Base-by-base conservation (phyloP, 2,888 invertebrate genomes). In the Luperina nickerlii region DNA sequence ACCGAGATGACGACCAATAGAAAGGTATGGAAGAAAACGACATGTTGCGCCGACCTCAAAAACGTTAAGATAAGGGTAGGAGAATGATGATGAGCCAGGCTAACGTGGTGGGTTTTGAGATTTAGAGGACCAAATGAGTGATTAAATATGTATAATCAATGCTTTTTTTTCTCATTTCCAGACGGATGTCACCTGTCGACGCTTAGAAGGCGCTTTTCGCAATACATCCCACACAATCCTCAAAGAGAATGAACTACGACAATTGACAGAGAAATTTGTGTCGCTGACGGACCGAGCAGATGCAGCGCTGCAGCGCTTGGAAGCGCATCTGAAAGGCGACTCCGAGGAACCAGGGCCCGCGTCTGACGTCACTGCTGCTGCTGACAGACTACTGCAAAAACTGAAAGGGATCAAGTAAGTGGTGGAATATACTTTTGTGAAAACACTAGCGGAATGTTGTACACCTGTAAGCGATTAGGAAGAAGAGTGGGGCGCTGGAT, bases 241-340 rank as follows among this genome's bases (percentile, higher is more conserved):
- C 74, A 96, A 95, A 88, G 96, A 96, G 84, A 93, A 92, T 57
- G 97, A 97, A 87, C 86, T 96, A 48, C 94, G 95, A 77, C 96
- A 95, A 86, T 89, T 97, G 66, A 96, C 96, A 1, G 96, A 97
- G 84, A 97, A 97, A 89, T 95, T 97, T 86, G 94, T 97, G 63
- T 96, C 94, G 24, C 87, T 97, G 82, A 96, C 97, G 3, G 94
- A 97, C 84, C 92, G 96, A 83, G 96, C 97, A 1, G 97, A 97
- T 79, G 93, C 95, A 73, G 96, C 95, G n/a, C 92, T 97, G 54
- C 95, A 95, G 86, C 92, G 93, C 15, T 90, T 97, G 72, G 96
- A 97, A 83, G 90, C 91, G n/a, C 92, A 94, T 77, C 81, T 96
- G 20, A 92, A 90, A 45, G 94, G 93, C 54, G 95, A 95, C 45